Conservation (phyloP, 2,888 invertebrate species). For the Lasius fuliginosus region DNA sequence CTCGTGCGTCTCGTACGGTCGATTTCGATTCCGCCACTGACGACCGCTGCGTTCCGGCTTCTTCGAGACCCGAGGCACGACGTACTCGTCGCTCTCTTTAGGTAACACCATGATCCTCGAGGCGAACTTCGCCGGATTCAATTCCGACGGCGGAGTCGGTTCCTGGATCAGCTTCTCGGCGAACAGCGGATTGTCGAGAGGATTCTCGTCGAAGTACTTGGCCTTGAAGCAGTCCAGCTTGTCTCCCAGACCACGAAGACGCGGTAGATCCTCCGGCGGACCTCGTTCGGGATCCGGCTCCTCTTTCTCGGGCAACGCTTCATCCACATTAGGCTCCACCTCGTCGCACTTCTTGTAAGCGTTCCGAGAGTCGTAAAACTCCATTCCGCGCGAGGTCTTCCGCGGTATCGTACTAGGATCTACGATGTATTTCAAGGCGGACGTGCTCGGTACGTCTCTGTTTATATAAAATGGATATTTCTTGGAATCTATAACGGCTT, state of each 20-base stretch:
- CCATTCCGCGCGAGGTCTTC: slow-evolving; percentile 90
- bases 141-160: slow-evolving; percentile 77
- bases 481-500: slow-evolving; percentile 69
- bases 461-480: slow-evolving; percentile 91
- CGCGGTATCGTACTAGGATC: slow-evolving; percentile 89
- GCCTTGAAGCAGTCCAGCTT: slow-evolving; percentile 92
- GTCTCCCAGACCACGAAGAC: slow-evolving; percentile 90
- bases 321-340: slow-evolving; percentile 80
- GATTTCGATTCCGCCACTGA: slow-evolving; percentile 15
- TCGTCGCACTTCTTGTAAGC: slow-evolving; percentile 83
- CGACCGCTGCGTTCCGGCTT: slow-evolving; percentile 75
- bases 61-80: slow-evolving; percentile 75
- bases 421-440: slow-evolving; percentile 90
- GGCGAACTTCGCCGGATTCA: slow-evolving; percentile 76
- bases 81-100: slow-evolving; percentile 72
- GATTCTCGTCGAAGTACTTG: slow-evolving; percentile 92
- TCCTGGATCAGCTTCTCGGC: slow-evolving; percentile 82
- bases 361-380: slow-evolving; percentile 90
- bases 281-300: slow-evolving; percentile 77
- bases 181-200: slow-evolving; percentile 92
- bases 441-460: slow-evolving; percentile 87
- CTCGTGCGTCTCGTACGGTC: not conserved
- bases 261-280: slow-evolving; percentile 80
- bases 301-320: slow-evolving; percentile 81
- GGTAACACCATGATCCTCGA: slow-evolving; percentile 76